These are phyloP conservation scores for Actinopyga echinites DNA, from an alignment of 53 echinoderm and acorn worm species.

Conservation along the genomic window DNA sequence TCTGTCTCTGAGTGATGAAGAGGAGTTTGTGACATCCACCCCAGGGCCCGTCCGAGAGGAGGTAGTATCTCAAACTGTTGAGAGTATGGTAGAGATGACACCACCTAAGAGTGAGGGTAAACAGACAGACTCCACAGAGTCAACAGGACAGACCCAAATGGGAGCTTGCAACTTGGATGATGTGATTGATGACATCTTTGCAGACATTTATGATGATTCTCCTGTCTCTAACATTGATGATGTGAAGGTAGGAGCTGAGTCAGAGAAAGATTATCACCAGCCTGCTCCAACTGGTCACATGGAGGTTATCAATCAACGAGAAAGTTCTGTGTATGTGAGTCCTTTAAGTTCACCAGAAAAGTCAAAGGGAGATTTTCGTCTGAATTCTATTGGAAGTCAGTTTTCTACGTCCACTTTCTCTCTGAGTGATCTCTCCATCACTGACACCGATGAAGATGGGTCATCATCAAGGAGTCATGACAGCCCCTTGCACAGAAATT, in stretches of 20 bases:
- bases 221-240: background rate
- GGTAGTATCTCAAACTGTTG: too few species aligned
- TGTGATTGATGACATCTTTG: conserved; percentile 21
- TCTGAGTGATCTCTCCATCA: conserved; percentile 11
- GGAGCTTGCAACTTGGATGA: background rate
- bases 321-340: conserved; percentile 15
- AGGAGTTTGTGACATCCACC: conserved; percentile 11
- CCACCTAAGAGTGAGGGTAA: too few species aligned
- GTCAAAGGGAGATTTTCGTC: conserved; percentile 11
- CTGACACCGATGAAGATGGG: conserved; percentile 22
- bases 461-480: background rate
- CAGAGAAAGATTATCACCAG: too few species aligned
- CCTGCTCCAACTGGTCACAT: too few species aligned
- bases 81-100: too few species aligned
- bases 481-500: conserved; percentile 4
- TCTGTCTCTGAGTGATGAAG: conserved; percentile 59
- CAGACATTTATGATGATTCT: background rate
- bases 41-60: background rate
- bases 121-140: too few species aligned
- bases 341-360: conserved; percentile 39
- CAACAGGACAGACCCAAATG: too few species aligned
- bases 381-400: conserved; percentile 9
- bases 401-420: conserved; percentile 19
- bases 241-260: background rate
- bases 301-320: background rate